Conservation (phyloP, 2,113 vertebrate species). For the Elgaria multicarinata region DNA sequence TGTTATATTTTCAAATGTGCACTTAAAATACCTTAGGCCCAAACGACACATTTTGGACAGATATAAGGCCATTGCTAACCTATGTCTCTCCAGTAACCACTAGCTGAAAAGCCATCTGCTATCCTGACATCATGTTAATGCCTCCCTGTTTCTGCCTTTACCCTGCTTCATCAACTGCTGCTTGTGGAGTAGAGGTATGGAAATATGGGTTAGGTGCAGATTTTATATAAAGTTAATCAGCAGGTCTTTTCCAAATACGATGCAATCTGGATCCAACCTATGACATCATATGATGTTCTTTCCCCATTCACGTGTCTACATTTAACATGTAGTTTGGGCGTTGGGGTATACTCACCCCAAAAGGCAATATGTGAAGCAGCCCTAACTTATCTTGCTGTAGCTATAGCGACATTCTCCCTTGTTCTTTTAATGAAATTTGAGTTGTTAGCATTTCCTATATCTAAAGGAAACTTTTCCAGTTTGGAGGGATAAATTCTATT, state of each 20-base stretch:
- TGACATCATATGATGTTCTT: too few species aligned
- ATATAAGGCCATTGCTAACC: neutral
- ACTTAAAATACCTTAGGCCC: neutral
- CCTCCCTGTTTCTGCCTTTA: neutral
- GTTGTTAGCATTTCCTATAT: neutral
- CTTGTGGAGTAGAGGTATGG: neutral
- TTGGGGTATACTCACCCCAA: neutral
- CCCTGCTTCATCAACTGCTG: neutral
- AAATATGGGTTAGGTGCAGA: neutral
- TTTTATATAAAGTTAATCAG: too few species aligned
- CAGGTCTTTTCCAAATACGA: too few species aligned
- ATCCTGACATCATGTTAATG: neutral
- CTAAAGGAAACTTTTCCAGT: neutral
- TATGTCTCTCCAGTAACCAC: neutral
- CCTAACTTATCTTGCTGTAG: neutral
- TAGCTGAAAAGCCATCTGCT: neutral
- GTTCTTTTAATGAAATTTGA: neutral
- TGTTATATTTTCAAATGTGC: too few species aligned
- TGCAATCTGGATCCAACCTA: too few species aligned
- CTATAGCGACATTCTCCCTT: neutral
- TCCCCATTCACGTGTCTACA: neutral
- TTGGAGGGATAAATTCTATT: neutral
- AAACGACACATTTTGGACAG: neutral
- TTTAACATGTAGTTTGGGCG: neutral
- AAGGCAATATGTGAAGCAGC: neutral